These are phyloP conservation scores for Chaitophorus viminalis DNA, from an alignment of 2,888 invertebrate species.

Conservation along the genomic window DNA sequence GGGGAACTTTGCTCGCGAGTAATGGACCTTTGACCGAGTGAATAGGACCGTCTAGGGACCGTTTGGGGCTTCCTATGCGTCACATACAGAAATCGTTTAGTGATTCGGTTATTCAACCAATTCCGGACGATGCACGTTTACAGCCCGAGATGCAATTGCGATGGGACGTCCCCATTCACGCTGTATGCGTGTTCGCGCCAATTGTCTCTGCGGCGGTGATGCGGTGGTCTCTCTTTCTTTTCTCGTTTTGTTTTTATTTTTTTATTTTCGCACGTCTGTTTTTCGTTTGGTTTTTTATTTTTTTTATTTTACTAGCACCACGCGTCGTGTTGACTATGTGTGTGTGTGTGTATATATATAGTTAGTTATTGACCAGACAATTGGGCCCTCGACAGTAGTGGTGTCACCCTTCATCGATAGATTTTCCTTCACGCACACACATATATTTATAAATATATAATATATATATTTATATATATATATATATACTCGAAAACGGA, in stretches of 20 bases:
- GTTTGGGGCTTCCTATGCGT: constrained; percentile 52
- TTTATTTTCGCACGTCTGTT: constrained; percentile 23
- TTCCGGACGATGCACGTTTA: constrained; percentile 50
- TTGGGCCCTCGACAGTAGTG: not conserved
- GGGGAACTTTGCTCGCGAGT: constrained; percentile 22
- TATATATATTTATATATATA: too few relatives aligned
- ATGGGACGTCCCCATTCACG: constrained; percentile 31
- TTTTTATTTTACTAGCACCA: not conserved
- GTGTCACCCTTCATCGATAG: not conserved
- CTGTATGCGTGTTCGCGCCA: not conserved
- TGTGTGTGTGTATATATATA: too few relatives aligned
- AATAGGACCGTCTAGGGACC: constrained; percentile 61
- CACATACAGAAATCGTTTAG: constrained; percentile 60
- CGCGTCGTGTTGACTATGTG: not conserved
- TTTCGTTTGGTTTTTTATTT: not conserved
- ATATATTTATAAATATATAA: too few relatives aligned
- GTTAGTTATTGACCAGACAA: constrained; percentile 23
- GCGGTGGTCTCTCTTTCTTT: not conserved
- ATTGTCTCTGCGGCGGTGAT: constrained; percentile 19
- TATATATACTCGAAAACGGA: not conserved
- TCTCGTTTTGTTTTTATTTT: constrained; percentile 21
- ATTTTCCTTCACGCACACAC: not conserved
- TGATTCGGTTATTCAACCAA: constrained; percentile 62
- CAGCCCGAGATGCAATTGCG: constrained; percentile 43
- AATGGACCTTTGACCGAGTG: constrained; percentile 61